Percentiles rank a stretch among this genome's conserved stretches.
These are phyloP conservation scores for Thymallus thymallus DNA, from an alignment of 2,113 vertebrate genomes.

Conservation along the genomic window DNA sequence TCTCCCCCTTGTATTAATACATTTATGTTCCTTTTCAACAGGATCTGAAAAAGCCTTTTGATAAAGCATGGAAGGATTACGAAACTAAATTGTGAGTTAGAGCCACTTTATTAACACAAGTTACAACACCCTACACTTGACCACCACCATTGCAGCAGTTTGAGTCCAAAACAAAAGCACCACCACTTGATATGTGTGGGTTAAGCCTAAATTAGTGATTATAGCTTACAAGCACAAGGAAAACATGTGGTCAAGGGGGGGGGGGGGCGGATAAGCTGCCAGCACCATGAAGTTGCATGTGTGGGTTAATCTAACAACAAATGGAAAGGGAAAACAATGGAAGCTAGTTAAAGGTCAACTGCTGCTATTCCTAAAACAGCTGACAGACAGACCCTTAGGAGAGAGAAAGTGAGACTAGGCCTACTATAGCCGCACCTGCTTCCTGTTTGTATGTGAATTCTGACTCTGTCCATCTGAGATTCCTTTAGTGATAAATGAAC, in stretches of 20 bases:
- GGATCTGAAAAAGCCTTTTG: conserved; percentile 97
- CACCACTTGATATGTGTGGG: not conserved
- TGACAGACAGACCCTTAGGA: not conserved
- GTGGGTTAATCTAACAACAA: not conserved
- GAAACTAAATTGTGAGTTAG: conserved; percentile 93
- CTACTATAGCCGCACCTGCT: not conserved
- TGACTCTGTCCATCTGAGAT: too few relatives aligned
- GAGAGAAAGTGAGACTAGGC: not conserved
- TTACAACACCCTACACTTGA: not conserved
- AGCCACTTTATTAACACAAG: not conserved
- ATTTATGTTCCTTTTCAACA: conserved; percentile 51
- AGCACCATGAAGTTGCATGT: not conserved
- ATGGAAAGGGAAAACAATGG: not conserved
- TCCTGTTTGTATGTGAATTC: not conserved
- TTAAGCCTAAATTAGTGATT: not conserved
- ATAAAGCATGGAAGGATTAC: conserved; percentile 98
- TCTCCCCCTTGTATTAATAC: not conserved
- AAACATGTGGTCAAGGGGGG: not conserved
- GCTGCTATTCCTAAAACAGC: not conserved
- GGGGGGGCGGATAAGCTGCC: not conserved
- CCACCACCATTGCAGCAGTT: not conserved
- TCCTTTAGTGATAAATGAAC: not conserved
- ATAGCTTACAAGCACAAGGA: not conserved
- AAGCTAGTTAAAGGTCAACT: not conserved
- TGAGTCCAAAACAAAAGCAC: not conserved